phyloP scores from a whole-genome alignment of 1,140 invertebrate genomes.

The Sminthurinus signatus region DNA sequence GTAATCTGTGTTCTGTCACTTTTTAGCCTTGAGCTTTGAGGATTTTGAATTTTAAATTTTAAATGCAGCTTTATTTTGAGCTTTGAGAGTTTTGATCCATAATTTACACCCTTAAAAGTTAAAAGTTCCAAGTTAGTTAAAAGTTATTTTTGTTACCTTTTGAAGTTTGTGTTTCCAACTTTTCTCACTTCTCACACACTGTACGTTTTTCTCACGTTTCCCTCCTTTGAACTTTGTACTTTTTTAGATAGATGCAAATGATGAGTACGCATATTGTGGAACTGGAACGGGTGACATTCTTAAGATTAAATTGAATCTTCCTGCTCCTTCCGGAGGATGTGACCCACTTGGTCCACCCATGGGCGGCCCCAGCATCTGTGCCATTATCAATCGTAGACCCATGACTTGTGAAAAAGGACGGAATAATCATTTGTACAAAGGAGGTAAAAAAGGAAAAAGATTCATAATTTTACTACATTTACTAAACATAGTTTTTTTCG shows the following conservation, averaged over 20 bases:
- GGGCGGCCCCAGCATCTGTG: constrained; percentile 19
- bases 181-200: no score
- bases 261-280: constrained; percentile 71
- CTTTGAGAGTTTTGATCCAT: no score
- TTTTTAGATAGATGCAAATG: constrained; percentile 52
- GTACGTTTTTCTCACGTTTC: neutral
- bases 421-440: constrained; percentile 37
- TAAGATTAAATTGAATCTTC: constrained; percentile 47
- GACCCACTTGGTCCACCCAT: constrained; percentile 25
- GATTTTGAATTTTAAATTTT: no score
- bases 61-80: no score
- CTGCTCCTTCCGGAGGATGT: constrained; percentile 23
- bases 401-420: constrained; percentile 23
- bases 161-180: no score
- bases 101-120: neutral
- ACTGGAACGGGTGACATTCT: constrained; percentile 70
- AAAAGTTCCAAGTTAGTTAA: neutral
- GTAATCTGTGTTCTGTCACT: no score
- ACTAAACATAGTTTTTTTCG: no score
- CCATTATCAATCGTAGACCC: constrained; percentile 14
- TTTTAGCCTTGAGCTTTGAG: no score
- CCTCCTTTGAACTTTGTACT: neutral
- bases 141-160: neutral
- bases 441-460: constrained; percentile 19
- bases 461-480: neutral